phyloP scores from a whole-genome alignment of 2,113 vertebrate species.

The Condylura cristata region DNA sequence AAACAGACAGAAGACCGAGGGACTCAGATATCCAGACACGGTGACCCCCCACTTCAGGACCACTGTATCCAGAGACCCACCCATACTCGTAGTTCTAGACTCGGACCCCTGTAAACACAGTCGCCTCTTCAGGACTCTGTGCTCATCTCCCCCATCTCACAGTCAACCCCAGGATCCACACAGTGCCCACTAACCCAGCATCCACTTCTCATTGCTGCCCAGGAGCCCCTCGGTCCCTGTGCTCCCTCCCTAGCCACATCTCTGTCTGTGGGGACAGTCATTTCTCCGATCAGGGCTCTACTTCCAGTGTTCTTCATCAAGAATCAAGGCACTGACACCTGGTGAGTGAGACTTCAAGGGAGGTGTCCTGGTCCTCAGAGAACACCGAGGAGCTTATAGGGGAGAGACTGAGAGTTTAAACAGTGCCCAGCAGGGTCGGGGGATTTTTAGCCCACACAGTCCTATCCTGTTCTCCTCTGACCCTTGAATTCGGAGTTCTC shows the following conservation, averaged over 20 bases:
- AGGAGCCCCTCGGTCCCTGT: neutral
- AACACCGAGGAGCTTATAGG: neutral
- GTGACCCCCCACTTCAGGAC: conserved; percentile 21
- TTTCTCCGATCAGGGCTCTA: conserved; percentile 48
- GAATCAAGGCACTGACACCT: conserved; percentile 56
- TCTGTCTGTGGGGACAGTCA: neutral
- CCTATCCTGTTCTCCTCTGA: neutral
- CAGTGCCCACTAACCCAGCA: neutral
- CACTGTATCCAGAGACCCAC: neutral
- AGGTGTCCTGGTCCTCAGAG: neutral
- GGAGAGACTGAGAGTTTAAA: neutral
- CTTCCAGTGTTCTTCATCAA: conserved; percentile 67
- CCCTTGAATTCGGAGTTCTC: neutral
- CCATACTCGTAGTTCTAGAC: neutral
- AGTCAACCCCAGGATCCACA: neutral
- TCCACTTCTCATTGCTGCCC: neutral
- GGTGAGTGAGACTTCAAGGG: conserved; percentile 55
- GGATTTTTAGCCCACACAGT: neutral
- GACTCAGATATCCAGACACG: conserved; percentile 72
- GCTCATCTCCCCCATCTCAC: neutral
- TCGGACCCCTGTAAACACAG: neutral
- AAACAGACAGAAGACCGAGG: conserved; percentile 72
- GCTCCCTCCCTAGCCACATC: neutral
- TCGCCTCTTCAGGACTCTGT: neutral
- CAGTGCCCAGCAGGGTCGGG: neutral